Conservation (phyloP, 2,797 vertebrate species). For the Microhierax caerulescens region DNA sequence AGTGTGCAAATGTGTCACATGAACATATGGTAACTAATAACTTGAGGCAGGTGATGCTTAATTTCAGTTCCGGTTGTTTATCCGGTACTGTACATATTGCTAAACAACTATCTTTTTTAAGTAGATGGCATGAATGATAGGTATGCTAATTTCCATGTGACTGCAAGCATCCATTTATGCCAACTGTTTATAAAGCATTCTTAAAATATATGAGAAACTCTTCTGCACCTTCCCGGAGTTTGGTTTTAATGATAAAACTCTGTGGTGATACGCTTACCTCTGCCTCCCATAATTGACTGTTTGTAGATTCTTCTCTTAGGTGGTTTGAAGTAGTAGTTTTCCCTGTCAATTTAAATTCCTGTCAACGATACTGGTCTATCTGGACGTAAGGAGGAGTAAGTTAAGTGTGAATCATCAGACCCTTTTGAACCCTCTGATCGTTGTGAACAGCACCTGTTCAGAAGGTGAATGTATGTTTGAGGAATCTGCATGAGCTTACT, state of each 20-base stretch:
- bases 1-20: neutral
- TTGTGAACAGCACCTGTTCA: neutral
- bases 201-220: neutral
- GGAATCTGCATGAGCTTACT: neutral
- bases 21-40: neutral
- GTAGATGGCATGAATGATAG: neutral
- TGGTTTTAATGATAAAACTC: neutral
- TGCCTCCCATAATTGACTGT: neutral
- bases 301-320: neutral
- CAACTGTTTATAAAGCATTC: neutral
- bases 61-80: constrained; percentile 24
- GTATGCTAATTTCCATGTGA: neutral
- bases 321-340: neutral
- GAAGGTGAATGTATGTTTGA: neutral
- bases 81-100: neutral
- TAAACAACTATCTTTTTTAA: neutral
- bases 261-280: neutral
- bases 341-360: neutral
- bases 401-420: neutral
- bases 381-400: neutral
- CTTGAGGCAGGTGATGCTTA: neutral
- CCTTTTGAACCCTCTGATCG: neutral
- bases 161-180: neutral
- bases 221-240: neutral
- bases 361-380: neutral